These are phyloP conservation scores for Hemibagrus guttatus DNA, from an alignment of 2,797 vertebrate genomes.

Conservation along the genomic window DNA sequence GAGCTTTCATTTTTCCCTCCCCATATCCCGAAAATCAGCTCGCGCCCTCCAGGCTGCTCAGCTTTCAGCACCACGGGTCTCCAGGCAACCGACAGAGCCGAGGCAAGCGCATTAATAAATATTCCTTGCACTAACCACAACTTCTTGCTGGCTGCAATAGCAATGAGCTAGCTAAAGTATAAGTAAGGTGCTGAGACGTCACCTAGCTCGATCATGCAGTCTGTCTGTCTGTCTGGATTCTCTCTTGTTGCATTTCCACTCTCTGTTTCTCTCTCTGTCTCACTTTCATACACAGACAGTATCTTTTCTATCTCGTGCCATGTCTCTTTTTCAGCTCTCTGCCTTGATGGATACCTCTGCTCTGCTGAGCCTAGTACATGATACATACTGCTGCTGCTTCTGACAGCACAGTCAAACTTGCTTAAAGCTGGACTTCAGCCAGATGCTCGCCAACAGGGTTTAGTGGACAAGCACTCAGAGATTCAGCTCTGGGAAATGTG, in stretches of 20 bases:
- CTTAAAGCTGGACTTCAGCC: slow-evolving; percentile 36
- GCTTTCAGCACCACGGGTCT: slow-evolving; percentile 55
- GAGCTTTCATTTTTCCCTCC: slow-evolving; percentile 45
- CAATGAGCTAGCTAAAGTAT: slow-evolving; percentile 29
- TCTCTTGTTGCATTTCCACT: neutral
- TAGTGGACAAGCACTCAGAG: slow-evolving; percentile 18
- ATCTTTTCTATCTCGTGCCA: neutral
- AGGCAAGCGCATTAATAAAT: slow-evolving; percentile 46
- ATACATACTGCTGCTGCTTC: slow-evolving; percentile 35
- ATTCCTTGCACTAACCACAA: slow-evolving; percentile 24
- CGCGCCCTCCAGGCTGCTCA: slow-evolving; percentile 33
- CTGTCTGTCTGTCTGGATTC: neutral
- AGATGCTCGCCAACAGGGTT: slow-evolving; percentile 13
- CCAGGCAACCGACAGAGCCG: slow-evolving; percentile 54
- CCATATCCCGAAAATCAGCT: slow-evolving; percentile 41
- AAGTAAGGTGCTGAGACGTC: slow-evolving; percentile 7
- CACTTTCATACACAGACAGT: neutral
- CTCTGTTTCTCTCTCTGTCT: neutral
- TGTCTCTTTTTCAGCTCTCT: slow-evolving; percentile 17
- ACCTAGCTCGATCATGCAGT: neutral
- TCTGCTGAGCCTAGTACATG: slow-evolving; percentile 28
- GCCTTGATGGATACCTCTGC: slow-evolving; percentile 36
- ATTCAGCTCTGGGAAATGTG: slow-evolving; percentile 7
- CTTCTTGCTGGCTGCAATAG: slow-evolving; percentile 3
- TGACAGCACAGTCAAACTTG: slow-evolving; percentile 43